These are phyloP conservation scores for Cyclina sinensis DNA, from an alignment of 1,140 invertebrate species.

Conservation along the genomic window DNA sequence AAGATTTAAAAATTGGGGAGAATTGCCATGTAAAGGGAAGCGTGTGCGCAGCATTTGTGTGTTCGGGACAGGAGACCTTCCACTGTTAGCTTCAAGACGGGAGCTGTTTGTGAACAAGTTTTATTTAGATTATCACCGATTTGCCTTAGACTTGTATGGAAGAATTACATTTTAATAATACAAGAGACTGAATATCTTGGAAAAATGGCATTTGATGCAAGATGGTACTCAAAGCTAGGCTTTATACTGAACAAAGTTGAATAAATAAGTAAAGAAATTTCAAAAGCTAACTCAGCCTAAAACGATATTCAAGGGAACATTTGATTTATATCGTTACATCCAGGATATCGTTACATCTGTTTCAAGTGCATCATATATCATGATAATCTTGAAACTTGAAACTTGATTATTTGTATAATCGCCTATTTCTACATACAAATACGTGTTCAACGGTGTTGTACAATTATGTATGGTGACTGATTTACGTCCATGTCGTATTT, in stretches of 20 bases:
- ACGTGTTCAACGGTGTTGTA: too few species aligned
- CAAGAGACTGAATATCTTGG: constrained; percentile 57
- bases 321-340: too few species aligned
- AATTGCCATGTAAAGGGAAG: constrained; percentile 74
- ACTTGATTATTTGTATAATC: too few species aligned
- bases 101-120: constrained; percentile 85
- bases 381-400: too few species aligned
- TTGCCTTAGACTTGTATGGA: constrained; percentile 83
- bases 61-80: constrained; percentile 81
- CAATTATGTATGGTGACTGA: too few species aligned
- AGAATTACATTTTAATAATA: constrained; percentile 77
- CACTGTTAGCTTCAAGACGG: constrained; percentile 70
- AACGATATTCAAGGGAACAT: too few species aligned
- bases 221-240: constrained; percentile 43
- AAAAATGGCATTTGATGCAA: constrained; percentile 25
- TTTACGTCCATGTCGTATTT: too few species aligned
- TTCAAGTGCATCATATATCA: too few species aligned
- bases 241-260: constrained; percentile 26
- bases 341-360: too few species aligned
- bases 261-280: background rate
- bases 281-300: too few species aligned
- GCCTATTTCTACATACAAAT: too few species aligned
- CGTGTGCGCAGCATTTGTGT: constrained; percentile 80
- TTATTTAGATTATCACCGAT: constrained; percentile 79
- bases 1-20: constrained; percentile 69